Evolutionary conservation across 2,888 invertebrate genomes (phyloP), one percentile per base, ranked within the genome.

Genomic region (Gryllus longicercus): DNA sequence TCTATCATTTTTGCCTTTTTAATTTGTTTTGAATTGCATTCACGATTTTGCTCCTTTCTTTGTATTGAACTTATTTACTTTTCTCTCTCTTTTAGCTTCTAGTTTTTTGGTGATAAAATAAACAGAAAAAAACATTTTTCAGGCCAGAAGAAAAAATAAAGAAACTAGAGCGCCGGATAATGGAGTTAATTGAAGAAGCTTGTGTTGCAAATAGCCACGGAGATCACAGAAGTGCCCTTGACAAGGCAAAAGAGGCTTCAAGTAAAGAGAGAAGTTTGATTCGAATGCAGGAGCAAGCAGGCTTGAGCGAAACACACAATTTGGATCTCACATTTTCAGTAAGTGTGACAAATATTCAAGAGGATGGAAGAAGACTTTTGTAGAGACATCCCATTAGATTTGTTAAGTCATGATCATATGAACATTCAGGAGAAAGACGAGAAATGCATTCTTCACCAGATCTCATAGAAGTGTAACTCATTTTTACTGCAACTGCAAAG

Each of bases 221-320:
- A 78, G 92, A 94, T 83, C 87, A 88, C 81, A 89, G 90, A 84
- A 86, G 90, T 83, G 93, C 97, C 0, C 87, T 99, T 77, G 94
- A 95, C 80, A 95, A 97, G 86, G 99, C 99, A 0, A 98, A 98
- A 87, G 99, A 99, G 87, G 98, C 99, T 0, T 97, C 97, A 1
- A 92, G 96, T 12, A 92, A 98, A 85, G 99, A 99, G 86, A 90
- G 96, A 80, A 94, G 94, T 83, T 88, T 99, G 78, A 95, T 97
- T 82, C 90, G 96, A 80, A 92, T 97, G 86, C 94, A 98, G 84
- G 98, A 98, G 87, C 97, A 99, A 86, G 92, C 94, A 50, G 94
- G 95, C 79, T 90, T 96, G 82, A 94, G 94, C 77, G 97, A 98
- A 82, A 93, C 93, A 81, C 96, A 97, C 86, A 99, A 99, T 86